Conservation (phyloP, 2,113 vertebrate genomes). For the Progne subis region DNA sequence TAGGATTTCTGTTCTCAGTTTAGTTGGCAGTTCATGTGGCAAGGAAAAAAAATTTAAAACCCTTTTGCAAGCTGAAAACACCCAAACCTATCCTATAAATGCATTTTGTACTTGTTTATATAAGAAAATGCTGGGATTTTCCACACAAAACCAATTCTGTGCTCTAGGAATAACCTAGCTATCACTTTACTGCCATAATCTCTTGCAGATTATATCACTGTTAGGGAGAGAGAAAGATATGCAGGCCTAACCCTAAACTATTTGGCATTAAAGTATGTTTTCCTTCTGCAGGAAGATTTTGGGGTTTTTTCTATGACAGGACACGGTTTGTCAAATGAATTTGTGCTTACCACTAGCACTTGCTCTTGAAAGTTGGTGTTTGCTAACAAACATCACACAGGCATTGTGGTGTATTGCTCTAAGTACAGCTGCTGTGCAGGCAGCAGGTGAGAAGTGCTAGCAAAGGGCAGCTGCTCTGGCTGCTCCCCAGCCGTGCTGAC, state of each 20-base stretch:
- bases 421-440: not conserved
- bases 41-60: not conserved
- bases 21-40: constrained; percentile 23
- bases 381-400: not conserved
- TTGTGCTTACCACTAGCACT: not conserved
- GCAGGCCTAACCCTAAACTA: not conserved
- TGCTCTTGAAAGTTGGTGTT: not conserved
- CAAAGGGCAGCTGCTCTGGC: not conserved
- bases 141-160: not conserved
- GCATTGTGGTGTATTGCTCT: not conserved
- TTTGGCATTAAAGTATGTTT: not conserved
- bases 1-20: constrained; percentile 53
- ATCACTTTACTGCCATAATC: not conserved
- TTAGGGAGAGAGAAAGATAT: not conserved
- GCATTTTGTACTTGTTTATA: constrained; percentile 22
- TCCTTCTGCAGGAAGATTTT: not conserved
- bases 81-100: not conserved
- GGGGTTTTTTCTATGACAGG: not conserved
- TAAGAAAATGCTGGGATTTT: constrained; percentile 26
- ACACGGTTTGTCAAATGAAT: not conserved
- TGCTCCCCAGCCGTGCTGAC: not conserved
- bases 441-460: not conserved
- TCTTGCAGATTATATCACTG: not conserved
- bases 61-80: constrained; percentile 23
- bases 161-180: not conserved